Conservation (phyloP, 2,113 vertebrate genomes). For the Pan paniscus region DNA sequence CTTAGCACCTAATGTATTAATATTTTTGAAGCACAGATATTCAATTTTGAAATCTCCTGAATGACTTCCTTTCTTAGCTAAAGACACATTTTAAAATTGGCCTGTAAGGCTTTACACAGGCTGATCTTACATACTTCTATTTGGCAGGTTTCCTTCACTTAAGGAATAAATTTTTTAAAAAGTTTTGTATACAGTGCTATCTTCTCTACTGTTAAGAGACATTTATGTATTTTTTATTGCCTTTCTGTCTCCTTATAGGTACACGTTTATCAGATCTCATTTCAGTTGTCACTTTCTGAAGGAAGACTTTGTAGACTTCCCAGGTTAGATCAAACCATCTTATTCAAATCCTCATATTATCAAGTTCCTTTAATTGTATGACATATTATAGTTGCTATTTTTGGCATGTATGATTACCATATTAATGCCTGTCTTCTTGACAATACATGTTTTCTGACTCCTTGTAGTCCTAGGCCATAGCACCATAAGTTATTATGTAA, state of each 20-base stretch:
- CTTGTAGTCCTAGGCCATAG: not conserved
- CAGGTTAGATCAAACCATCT: not conserved
- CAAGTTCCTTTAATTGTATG: not conserved
- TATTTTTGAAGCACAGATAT: not conserved
- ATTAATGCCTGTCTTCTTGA: not conserved
- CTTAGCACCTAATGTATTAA: not conserved
- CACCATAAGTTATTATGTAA: not conserved
- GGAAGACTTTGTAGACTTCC: not conserved
- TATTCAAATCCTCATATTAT: not conserved
- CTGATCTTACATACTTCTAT: not conserved
- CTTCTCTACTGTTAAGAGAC: not conserved
- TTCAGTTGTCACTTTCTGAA: not conserved
- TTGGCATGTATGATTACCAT: not conserved
- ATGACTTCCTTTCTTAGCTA: not conserved
- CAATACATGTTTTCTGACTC: not conserved
- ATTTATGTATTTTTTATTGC: not conserved
- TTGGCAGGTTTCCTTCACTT: not conserved
- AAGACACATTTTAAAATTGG: not conserved
- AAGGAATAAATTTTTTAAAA: not conserved
- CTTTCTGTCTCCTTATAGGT: not conserved
- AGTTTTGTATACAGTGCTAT: not conserved
- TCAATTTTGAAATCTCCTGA: not conserved
- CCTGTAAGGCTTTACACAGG: not conserved
- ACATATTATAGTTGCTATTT: not conserved
- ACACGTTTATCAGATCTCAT: not conserved